Evolutionary conservation across 2,113 vertebrate genomes (phyloP), one percentile per base, ranked within the genome.

Genomic region (Strix aluco): DNA sequence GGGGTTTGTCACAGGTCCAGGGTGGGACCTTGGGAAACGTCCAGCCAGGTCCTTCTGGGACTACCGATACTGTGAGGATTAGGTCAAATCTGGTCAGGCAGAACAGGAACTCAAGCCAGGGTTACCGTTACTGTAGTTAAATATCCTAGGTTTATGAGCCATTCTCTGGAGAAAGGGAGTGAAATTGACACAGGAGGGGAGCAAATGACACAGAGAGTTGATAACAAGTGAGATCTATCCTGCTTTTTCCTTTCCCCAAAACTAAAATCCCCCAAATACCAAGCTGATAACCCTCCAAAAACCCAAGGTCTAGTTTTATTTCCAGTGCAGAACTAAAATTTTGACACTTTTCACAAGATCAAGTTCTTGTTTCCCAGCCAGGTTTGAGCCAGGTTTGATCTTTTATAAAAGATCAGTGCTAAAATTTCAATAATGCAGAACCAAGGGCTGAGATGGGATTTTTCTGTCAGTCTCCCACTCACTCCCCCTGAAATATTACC

Each of bases 271-370:
- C 9, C 7, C 32, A 54, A 82, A 15, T 1, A 2, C 6, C 4
- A 30, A 77, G 9, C 3, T 47, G 27, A 49, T 57, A 73, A 40
- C 4, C 34, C 6, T 59, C 23, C 9, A 49, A 46, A 72, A n/a
- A 11, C 1, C 0, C 12, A 74, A 34, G 23, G 7, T 25, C 20
- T 83, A 34, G 3, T 55, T 86, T 59, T 52, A 32, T 65, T 88
- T 81, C 15, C 15, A 66, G 5, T 46, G 20, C 8, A 73, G 55
- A 67, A 67, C 4, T 51, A 65, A 61, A 77, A 18, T 78, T 27
- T 61, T 6, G 0, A 3, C 15, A 11, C 3, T 47, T 88, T 47
- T 67, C 21, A 54, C 6, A 63, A 61, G 25, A 55, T 16, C 0
- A 0, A 3, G 5, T 67, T 92, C 13, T 59, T 82, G 7, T 83